phyloP scores from a whole-genome alignment of 1,140 invertebrate species.

The Diabrotica virgifera region DNA sequence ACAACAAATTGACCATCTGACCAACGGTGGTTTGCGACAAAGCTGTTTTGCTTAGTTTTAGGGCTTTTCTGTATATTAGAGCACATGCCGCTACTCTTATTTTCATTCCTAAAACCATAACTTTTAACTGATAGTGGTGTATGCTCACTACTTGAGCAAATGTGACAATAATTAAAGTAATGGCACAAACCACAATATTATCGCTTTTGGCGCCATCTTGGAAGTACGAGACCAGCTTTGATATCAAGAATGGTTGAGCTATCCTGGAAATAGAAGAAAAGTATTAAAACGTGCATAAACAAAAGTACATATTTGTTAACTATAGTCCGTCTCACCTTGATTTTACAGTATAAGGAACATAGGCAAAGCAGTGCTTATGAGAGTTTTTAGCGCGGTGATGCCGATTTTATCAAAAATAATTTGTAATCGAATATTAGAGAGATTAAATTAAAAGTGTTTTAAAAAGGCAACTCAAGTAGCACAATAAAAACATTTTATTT shows the following conservation, averaged over 20 bases:
- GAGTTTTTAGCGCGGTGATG: too few relatives aligned
- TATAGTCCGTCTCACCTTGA: too few relatives aligned
- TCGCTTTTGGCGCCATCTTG: background rate
- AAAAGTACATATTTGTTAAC: too few relatives aligned
- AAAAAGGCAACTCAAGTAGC: too few relatives aligned
- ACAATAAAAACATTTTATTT: too few relatives aligned
- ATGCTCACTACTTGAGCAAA: background rate
- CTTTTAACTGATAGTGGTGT: constrained; percentile 38
- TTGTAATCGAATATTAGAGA: too few relatives aligned
- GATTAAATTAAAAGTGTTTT: too few relatives aligned
- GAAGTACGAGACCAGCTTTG: background rate
- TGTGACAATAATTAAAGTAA: background rate
- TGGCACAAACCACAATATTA: background rate
- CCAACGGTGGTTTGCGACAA: constrained; percentile 74
- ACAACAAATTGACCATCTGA: constrained; percentile 81
- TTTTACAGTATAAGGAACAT: too few relatives aligned
- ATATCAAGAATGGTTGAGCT: constrained; percentile 3
- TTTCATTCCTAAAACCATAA: constrained; percentile 76
- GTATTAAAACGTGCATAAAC: background rate
- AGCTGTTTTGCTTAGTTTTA: constrained; percentile 62
- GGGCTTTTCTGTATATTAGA: constrained; percentile 79
- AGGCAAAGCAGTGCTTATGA: too few relatives aligned
- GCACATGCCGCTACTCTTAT: constrained; percentile 75
- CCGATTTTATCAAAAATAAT: too few relatives aligned
- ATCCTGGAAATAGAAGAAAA: constrained; percentile 4